A percentile compares a stretch with the other conserved stretches of the same genome.
Conservation (phyloP, 2,888 invertebrate genomes). For the Torymus auratus region DNA sequence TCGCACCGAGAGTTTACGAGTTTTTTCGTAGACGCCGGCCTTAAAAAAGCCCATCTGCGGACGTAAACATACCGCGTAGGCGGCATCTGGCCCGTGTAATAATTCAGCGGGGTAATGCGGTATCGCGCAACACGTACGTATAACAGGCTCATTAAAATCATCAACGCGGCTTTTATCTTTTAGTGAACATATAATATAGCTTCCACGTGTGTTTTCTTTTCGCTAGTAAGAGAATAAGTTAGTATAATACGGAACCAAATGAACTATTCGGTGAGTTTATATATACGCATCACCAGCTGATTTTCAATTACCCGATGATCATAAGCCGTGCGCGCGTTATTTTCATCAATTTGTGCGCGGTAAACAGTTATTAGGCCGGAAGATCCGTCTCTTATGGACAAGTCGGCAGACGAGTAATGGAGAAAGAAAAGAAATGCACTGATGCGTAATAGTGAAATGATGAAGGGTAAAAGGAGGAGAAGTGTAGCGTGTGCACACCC, state of each 20-base stretch:
- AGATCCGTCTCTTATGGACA: not conserved
- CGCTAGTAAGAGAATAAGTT: not conserved
- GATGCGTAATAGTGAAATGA: not conserved
- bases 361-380: slow-evolving; percentile 16
- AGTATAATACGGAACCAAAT: not conserved
- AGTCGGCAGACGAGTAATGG: not conserved
- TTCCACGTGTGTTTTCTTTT: not conserved
- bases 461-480: not conserved
- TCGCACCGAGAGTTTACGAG: slow-evolving; percentile 32
- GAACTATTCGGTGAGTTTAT: not conserved
- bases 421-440: not conserved
- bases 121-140: not conserved
- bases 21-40: slow-evolving; percentile 17
- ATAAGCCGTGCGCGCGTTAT: not conserved
- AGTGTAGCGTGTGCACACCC: no score
- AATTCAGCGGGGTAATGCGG: slow-evolving; percentile 25
- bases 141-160: slow-evolving; percentile 34
- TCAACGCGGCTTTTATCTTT: slow-evolving; percentile 16
- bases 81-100: slow-evolving; percentile 43
- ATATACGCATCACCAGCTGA: not conserved
- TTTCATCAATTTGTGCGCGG: slow-evolving; percentile 17
- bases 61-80: slow-evolving; percentile 27
- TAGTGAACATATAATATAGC: not conserved
- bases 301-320: slow-evolving; percentile 25
- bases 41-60: slow-evolving; percentile 41